Base-by-base conservation (phyloP, 2,888 invertebrate genomes). In the Xestia xanthographa region DNA sequence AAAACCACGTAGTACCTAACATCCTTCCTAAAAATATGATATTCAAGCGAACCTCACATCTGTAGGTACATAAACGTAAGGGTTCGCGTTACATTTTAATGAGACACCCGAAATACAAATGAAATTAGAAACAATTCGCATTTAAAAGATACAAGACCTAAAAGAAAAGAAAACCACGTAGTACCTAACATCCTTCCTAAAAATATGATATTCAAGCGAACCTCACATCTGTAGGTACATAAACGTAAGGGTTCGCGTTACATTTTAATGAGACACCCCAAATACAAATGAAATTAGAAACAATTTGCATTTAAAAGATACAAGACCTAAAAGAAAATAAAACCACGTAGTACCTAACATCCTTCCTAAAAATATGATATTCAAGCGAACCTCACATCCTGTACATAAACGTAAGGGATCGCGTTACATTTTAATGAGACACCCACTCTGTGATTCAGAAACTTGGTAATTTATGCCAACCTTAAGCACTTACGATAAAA, bases 371-470 rank as follows among this genome's bases (percentile, higher is more conserved):
- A 66, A 67, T 60, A 34, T n/a, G n/a, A 74, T 50, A 45, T 50
- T 29, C 17, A 58, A 22, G 45, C 12, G 1, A 41, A 29, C 34
- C 38, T 26, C 38, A n/a, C 43, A 34, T 70, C 45, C 56, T 12
- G 22, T 53, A 26, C 62, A 63, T 34, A 56, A 63, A 75, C 45
- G 41, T 53, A 66, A 66, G 14, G 63, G 63, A 14, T 45, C 67
- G n/a, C 20, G 22, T 41, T 73, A 66, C 65, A 84, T 84, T 73
- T 73, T 73, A 79, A 81, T 80, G 80, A 69, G 60, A 38, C 14
- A 50, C 17, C 29, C 43, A 29, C 72, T 60, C 50, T 56, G 14
- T 69, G 12, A 84, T 73, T 63, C 69, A 69, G 60, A 29, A 34
- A 48, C 73, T 75, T 56, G 14, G 22, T 77, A n/a, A 81, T 53